Percentiles rank a stretch among this genome's conserved stretches.
These are phyloP conservation scores for Pycnonotus jocosus DNA, from an alignment of 2,113 vertebrate species.

Conservation along the genomic window DNA sequence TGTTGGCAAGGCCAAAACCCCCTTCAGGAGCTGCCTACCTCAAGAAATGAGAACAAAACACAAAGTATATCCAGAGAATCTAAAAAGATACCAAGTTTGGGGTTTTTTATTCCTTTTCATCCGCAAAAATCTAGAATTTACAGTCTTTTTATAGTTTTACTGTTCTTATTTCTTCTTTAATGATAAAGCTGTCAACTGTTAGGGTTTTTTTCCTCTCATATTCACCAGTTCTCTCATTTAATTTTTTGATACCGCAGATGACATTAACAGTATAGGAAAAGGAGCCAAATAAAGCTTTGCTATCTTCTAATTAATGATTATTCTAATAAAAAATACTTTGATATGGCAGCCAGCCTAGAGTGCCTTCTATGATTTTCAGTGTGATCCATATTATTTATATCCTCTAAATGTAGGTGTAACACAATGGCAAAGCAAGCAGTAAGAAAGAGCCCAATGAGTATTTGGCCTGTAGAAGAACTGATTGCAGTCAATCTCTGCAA, in stretches of 20 bases:
- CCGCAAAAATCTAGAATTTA: not conserved
- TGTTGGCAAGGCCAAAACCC: slow-evolving; percentile 14
- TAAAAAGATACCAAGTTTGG: not conserved
- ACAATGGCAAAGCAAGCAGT: not conserved
- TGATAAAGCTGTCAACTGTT: slow-evolving; percentile 28
- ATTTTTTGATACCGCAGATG: slow-evolving; percentile 46
- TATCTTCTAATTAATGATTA: slow-evolving; percentile 52
- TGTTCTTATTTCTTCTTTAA: slow-evolving; percentile 24
- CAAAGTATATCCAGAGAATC: not conserved
- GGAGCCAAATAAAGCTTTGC: slow-evolving; percentile 38
- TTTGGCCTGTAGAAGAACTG: slow-evolving; percentile 1
- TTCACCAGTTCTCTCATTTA: slow-evolving; percentile 16
- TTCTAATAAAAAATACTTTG: slow-evolving; percentile 52
- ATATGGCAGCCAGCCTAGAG: slow-evolving; percentile 38
- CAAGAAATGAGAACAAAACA: slow-evolving; percentile 20
- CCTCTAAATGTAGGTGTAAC: slow-evolving; percentile 25
- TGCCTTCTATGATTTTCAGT: not conserved
- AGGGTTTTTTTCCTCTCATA: not conserved
- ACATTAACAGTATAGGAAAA: slow-evolving; percentile 24
- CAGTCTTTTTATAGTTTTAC: not conserved
- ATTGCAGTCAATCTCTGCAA: slow-evolving; percentile 9
- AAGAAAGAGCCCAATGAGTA: not conserved
- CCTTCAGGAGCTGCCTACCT: slow-evolving; percentile 36
- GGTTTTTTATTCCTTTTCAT: not conserved
- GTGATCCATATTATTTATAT: slow-evolving; percentile 28